Evolutionary conservation across 2,888 invertebrate genomes (phyloP).

Genomic region (Lycaena phlaeas): DNA sequence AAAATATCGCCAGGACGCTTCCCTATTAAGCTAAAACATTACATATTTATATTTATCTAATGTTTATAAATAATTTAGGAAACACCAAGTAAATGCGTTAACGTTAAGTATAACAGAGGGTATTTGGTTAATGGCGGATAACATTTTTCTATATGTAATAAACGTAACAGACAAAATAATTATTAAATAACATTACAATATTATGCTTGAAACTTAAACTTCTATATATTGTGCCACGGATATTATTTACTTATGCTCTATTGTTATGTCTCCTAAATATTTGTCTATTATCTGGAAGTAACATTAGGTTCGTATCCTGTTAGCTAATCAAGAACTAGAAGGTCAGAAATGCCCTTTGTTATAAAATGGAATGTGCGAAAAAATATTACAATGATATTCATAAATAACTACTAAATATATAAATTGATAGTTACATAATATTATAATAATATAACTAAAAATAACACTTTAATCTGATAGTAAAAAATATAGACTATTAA

Average conservation of each 20-base stretch:
- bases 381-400: neutral
- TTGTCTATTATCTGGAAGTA: neutral
- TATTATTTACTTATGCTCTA: neutral
- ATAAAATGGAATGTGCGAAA: conserved; percentile 1
- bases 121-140: conserved; percentile 15
- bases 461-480: too few relatives aligned
- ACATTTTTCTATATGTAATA: neutral
- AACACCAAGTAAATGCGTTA: conserved; percentile 41
- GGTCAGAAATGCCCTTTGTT: neutral
- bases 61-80: conserved; percentile 21
- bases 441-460: neutral
- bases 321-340: neutral
- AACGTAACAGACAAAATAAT: neutral
- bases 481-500: too few relatives aligned
- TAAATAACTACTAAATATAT: neutral
- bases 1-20: conserved; percentile 25
- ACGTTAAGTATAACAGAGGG: conserved; percentile 40
- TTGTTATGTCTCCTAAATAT: neutral
- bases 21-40: conserved; percentile 20
- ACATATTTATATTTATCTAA: conserved; percentile 20
- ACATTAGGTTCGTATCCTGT: neutral
- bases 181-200: conserved; percentile 8
- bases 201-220: conserved; percentile 10
- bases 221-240: neutral
- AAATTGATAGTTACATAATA: neutral